Percentiles rank a stretch among this genome's conserved stretches.
These are phyloP conservation scores for Polyommatus iphigenia DNA, from an alignment of 2,888 invertebrate species.

Conservation along the genomic window DNA sequence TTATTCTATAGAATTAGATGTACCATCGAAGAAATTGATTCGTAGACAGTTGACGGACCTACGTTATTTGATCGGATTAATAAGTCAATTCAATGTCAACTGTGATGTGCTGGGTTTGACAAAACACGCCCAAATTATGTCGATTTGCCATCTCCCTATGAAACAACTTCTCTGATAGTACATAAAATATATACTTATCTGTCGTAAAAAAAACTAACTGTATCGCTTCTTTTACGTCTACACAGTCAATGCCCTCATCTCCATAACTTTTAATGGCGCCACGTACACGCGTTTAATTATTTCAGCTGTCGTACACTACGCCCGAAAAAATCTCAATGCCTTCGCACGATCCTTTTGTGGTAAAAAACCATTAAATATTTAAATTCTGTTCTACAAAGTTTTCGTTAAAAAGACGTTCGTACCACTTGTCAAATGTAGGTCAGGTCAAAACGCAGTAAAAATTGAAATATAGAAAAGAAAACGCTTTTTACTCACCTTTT, in stretches of 20 bases:
- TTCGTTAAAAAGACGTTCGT: slow-evolving; percentile 33
- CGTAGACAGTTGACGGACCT: too few species aligned
- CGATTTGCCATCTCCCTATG: too few species aligned
- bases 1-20: too few species aligned
- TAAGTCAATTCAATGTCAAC: too few species aligned
- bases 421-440: slow-evolving; percentile 37
- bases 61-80: too few species aligned
- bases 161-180: too few species aligned
- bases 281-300: slow-evolving; percentile 6
- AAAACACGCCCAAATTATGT: too few species aligned
- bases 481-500: slow-evolving; percentile 27
- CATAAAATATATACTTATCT: background rate
- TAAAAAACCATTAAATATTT: slow-evolving; percentile 30
- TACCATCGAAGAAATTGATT: too few species aligned
- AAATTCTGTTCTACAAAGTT: slow-evolving; percentile 32
- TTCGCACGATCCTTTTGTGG: slow-evolving; percentile 24
- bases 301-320: slow-evolving; percentile 1
- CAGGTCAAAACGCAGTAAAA: slow-evolving; percentile 35
- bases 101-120: too few species aligned
- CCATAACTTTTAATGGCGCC: background rate
- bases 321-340: background rate
- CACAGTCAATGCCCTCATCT: background rate
- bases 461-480: slow-evolving; percentile 30
- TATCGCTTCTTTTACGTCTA: background rate
- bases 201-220: background rate